Evolutionary conservation across 2,113 vertebrate species (phyloP).

Genomic region (Nycticryphes semicollaris): DNA sequence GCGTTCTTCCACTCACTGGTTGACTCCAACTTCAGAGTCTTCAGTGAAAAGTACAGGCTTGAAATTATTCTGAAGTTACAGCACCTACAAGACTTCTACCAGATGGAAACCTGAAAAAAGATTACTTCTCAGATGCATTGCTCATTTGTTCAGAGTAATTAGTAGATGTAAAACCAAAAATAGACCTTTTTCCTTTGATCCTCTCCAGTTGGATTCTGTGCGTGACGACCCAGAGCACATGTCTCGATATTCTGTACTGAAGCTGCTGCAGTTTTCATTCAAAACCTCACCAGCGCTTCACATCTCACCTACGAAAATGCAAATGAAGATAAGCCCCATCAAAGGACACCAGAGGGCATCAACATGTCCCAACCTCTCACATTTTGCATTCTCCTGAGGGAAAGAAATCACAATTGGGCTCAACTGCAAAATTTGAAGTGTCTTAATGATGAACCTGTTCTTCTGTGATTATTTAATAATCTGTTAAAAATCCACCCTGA

Average conservation of each 20-base stretch:
- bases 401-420: not conserved
- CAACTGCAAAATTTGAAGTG: not conserved
- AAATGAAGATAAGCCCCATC: not conserved
- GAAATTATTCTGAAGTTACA: constrained; percentile 39
- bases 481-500: not conserved
- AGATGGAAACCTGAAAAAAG: constrained; percentile 59
- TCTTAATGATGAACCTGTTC: not conserved
- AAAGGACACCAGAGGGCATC: not conserved
- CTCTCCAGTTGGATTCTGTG: not conserved
- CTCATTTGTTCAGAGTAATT: constrained; percentile 62
- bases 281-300: constrained; percentile 47
- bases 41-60: constrained; percentile 26
- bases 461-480: not conserved
- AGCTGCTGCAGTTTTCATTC: constrained; percentile 28
- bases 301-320: constrained; percentile 61
- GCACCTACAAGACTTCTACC: constrained; percentile 51
- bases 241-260: constrained; percentile 1
- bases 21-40: constrained; percentile 41
- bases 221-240: not conserved
- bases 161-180: constrained; percentile 20
- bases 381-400: not conserved
- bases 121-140: constrained; percentile 54
- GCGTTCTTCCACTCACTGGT: not conserved
- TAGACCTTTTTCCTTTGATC: constrained; percentile 38
- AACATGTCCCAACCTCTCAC: not conserved